Conservation (phyloP, 2,797 vertebrate species). For the Melanotaenia boesemani region DNA sequence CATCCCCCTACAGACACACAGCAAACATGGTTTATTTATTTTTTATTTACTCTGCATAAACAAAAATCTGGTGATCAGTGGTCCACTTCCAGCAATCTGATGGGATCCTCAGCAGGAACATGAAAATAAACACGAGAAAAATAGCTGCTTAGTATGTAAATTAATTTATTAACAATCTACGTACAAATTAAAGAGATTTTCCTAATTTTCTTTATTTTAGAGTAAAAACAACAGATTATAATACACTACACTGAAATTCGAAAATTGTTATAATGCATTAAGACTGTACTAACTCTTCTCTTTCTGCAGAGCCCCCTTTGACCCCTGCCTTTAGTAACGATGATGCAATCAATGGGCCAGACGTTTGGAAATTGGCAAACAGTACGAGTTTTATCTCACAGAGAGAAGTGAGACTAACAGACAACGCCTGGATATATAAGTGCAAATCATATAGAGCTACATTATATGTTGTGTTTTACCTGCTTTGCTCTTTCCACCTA, state of each 20-base stretch:
- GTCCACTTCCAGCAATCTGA: neutral
- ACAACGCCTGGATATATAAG: neutral
- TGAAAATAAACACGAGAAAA: neutral
- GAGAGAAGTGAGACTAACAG: neutral
- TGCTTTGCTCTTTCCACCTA: neutral
- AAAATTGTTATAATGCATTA: too few species aligned
- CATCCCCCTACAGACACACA: conserved; percentile 84
- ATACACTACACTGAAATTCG: too few species aligned
- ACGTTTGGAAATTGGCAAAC: neutral
- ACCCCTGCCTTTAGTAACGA: neutral
- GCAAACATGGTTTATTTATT: neutral
- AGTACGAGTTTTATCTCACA: neutral
- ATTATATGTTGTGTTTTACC: neutral
- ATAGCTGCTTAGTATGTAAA: neutral
- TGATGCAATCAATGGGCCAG: neutral
- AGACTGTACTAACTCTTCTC: neutral
- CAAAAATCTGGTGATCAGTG: neutral
- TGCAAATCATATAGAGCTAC: neutral
- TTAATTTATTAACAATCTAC: neutral
- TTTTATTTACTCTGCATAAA: neutral
- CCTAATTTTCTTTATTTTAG: too few species aligned
- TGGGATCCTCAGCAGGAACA: too few species aligned
- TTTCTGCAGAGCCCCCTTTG: neutral
- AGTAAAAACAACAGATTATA: too few species aligned
- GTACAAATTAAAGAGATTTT: neutral